phyloP scores from a whole-genome alignment of 2,797 vertebrate genomes.

The Siniperca scherzeri region DNA sequence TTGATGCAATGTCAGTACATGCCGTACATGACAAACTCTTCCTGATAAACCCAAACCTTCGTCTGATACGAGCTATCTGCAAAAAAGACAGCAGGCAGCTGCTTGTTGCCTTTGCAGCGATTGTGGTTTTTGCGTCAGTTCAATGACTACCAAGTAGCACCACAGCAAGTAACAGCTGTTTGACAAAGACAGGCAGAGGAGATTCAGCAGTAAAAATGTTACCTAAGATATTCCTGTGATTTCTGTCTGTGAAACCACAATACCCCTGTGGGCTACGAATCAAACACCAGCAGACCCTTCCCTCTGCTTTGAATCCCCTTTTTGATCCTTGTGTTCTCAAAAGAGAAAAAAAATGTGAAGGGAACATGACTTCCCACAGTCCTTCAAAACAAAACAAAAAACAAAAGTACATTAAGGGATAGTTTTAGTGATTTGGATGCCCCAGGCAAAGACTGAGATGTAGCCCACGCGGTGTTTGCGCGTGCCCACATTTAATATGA shows the following conservation, averaged over 20 bases:
- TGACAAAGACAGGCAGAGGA: slow-evolving; percentile 40
- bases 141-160: background rate
- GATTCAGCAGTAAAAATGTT: slow-evolving; percentile 16
- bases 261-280: slow-evolving; percentile 12
- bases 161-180: slow-evolving; percentile 37
- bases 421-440: slow-evolving; percentile 22
- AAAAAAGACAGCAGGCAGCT: slow-evolving; percentile 17
- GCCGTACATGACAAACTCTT: slow-evolving; percentile 45
- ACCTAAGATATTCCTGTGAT: slow-evolving; percentile 24
- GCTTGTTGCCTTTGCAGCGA: slow-evolving; percentile 40
- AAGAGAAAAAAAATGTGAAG: slow-evolving; percentile 6
- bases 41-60: slow-evolving; percentile 43
- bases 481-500: slow-evolving; percentile 43
- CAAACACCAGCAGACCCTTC: slow-evolving; percentile 27
- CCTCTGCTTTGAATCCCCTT: slow-evolving; percentile 39
- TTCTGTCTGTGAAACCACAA: slow-evolving; percentile 39
- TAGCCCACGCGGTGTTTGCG: background rate
- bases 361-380: slow-evolving; percentile 35
- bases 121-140: slow-evolving; percentile 42
- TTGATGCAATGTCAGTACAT: slow-evolving; percentile 26
- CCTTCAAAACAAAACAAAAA: slow-evolving; percentile 3
- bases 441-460: slow-evolving; percentile 17
- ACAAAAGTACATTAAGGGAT: slow-evolving; percentile 8
- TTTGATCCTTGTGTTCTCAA: slow-evolving; percentile 40
- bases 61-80: slow-evolving; percentile 45